Evolutionary conservation across 2,113 vertebrate species (phyloP), one percentile per base, ranked within the genome.

Genomic region (Arothron firmamentum): DNA sequence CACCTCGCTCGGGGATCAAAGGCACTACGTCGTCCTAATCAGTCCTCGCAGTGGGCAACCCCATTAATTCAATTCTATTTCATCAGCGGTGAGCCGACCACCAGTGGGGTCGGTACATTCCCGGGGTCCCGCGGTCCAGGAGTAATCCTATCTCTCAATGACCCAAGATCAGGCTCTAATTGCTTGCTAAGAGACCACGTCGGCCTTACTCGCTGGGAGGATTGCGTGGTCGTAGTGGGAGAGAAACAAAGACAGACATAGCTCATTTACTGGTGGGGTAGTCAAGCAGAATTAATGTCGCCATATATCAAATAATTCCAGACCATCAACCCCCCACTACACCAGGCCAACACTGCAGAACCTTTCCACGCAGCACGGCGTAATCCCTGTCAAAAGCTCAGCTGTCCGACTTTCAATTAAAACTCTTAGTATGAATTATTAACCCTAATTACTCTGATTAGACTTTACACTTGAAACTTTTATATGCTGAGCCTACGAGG

Each of bases 51-150:
- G 82, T 72, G 82, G 78, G 78, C 59, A 77, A 75, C 82, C 79
- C 87, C 83, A 87, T 90, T 88, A 88, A 87, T 88, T 86, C 83
- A 86, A 83, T 81, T 88, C 82, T 56, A 69, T 82, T 83, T 86
- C 87, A 90, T 88, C 86, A 85, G 78, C 41, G 28, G 67, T 67
- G 68, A 74, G 70, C 65, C 14, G 77, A 62, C 61, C 74, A 75
- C 70, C 65, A 55, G 74, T 78, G 80, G 72, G 76, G 74, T 67
- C 59, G 42, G 78, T 56, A 49, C 81, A 77, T 82, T 86, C 79
- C 79, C 75, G 69, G 75, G 79, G 72, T 77, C 70, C 78, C 13
- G 42, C 62, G 8, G 66, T 65, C 83, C 75, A 49, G 67, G 59
- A 77, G 81, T 83, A 85, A 83, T 86, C 78, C 78, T 34, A 72